Evolutionary conservation across 2,888 invertebrate species (phyloP), one percentile per base, ranked within the genome.

Genomic region (Drosophila vallismaia): DNA sequence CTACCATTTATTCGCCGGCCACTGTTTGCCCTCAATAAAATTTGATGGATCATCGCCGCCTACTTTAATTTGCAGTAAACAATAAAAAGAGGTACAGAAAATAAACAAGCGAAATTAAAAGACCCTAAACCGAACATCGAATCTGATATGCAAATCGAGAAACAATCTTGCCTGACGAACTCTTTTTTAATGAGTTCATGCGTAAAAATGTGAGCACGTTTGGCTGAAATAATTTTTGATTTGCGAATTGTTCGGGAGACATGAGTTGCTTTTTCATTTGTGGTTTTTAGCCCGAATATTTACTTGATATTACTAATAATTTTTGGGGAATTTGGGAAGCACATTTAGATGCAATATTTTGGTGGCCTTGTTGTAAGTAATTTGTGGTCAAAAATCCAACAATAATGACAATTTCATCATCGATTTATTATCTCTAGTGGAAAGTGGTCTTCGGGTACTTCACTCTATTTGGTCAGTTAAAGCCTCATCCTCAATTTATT

Each of bases 21-120:
- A 66, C 63, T 66, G 57, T 74, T 56, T 78, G 87, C 69, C 82
- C 87, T 70, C 82, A 81, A 76, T 78, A 73, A 51, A 76, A 60
- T 71, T 56, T 87, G 87, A 87, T 87, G 76, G 72, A 82, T 87
- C 79, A 78, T 81, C 74, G 46, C 64, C 66, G 59, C 36, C 64
- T 36, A 33, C 49, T 67, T 50, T 55, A 29, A 36, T 51, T 36
- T 57, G 63, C 54, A 29, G 51, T 42, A 48, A 46, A 26, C 51
- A 55, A 62, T 48, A 31, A 64, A 64, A 62, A 38, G 36, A 31
- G 29, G 29, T 45, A 26, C 36, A 38, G 38, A 46, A 64, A 42
- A 26, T n/a, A 64, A 64, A 31, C 36, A 45, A 31, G 29, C 51
- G 29, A 64, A 66, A 38, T 52, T 46, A 46, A 64, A 44, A 53